phyloP scores from a whole-genome alignment of 2,888 invertebrate species.

The Ophion costatus region DNA sequence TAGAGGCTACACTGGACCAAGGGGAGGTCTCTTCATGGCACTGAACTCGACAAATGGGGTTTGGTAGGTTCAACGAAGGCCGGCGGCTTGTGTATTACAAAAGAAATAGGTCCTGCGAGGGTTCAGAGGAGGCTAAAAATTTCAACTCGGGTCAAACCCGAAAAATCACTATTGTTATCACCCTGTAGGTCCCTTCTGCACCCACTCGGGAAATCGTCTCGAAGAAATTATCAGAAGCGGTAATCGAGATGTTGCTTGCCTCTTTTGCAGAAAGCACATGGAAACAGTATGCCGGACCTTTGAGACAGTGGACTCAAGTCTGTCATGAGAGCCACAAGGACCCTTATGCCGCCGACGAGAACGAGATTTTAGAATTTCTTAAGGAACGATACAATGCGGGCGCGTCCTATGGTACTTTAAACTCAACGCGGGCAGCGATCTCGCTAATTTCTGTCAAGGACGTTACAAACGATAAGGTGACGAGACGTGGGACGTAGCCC shows the following conservation, averaged over 20 bases:
- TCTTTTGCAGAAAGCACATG: conserved; percentile 25
- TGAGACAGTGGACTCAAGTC: conserved; percentile 19
- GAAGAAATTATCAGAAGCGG: conserved; percentile 48
- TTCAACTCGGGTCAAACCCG: too few relatives aligned
- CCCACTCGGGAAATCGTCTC: conserved; percentile 23
- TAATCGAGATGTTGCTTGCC: too few relatives aligned
- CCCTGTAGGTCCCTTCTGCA: conserved; percentile 29
- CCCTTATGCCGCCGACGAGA: neutral
- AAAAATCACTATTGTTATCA: conserved; percentile 26
- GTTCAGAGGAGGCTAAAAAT: too few relatives aligned
- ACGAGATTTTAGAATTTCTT: conserved; percentile 7
- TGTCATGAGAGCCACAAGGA: conserved; percentile 6
- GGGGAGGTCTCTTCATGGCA: too few relatives aligned
- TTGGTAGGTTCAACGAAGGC: too few relatives aligned
- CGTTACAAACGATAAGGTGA: conserved; percentile 4
- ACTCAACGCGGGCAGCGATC: conserved; percentile 4
- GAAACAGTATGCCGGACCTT: conserved; percentile 40
- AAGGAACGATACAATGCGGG: conserved; percentile 8
- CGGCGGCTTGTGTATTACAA: too few relatives aligned
- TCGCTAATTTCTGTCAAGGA: neutral
- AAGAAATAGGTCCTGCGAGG: too few relatives aligned
- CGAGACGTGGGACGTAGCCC: neutral
- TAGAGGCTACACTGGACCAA: too few relatives aligned
- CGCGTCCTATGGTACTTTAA: neutral
- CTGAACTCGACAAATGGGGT: too few relatives aligned